Percentiles rank a stretch among this genome's conserved stretches.
Conservation (phyloP, 2,888 invertebrate genomes). For the Spicauda simplicius region DNA sequence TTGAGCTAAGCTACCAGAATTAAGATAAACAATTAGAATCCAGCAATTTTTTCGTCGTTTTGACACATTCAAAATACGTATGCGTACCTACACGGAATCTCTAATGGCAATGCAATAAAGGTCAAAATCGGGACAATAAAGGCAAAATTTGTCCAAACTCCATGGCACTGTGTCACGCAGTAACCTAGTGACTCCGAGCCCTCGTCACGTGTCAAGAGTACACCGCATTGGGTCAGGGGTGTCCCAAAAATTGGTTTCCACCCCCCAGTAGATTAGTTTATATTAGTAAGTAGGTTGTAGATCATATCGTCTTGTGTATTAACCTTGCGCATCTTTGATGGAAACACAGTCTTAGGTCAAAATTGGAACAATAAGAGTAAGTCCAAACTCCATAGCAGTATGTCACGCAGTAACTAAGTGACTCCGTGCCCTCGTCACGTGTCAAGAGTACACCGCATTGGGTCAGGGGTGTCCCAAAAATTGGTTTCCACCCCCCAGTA, state of each 20-base stretch:
- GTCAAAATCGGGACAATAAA: too few species aligned
- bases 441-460: constrained; percentile 42
- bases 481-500: constrained; percentile 38
- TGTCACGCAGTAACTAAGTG: constrained; percentile 43
- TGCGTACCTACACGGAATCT: too few species aligned
- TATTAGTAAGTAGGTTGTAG: constrained; percentile 21
- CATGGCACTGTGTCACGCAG: constrained; percentile 32
- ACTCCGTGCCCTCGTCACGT: constrained; percentile 46
- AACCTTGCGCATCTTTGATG: too few species aligned
- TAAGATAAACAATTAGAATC: too few species aligned
- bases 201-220: constrained; percentile 45
- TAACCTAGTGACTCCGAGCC: constrained; percentile 45
- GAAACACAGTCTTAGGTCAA: too few species aligned
- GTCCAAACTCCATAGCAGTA: constrained; percentile 3
- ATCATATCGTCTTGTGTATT: background rate
- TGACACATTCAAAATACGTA: too few species aligned
- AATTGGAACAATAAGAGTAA: background rate
- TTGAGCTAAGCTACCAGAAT: too few species aligned
- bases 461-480: constrained; percentile 42
- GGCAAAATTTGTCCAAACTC: background rate
- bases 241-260: constrained; percentile 43
- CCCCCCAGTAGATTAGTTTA: constrained; percentile 38
- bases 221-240: constrained; percentile 40
- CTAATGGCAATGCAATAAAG: too few species aligned
- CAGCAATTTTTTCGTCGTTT: too few species aligned